phyloP scores from a whole-genome alignment of 2,888 invertebrate genomes.

The Lithophane leautieri region DNA sequence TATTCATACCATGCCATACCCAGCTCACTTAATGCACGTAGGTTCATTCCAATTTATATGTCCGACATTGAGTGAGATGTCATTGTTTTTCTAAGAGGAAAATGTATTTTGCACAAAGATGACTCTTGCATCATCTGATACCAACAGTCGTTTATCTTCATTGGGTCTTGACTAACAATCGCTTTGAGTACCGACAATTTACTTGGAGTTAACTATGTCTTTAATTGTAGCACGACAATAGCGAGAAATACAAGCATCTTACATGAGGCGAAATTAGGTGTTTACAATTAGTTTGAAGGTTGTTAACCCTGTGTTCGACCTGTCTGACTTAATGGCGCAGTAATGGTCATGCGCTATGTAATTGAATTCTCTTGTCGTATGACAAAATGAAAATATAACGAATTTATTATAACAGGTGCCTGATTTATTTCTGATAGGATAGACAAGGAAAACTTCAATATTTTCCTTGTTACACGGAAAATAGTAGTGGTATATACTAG shows the following conservation, averaged over 20 bases:
- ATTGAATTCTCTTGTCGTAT: slow-evolving; percentile 36
- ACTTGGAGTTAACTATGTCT: slow-evolving; percentile 54
- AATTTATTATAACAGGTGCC: slow-evolving; percentile 23
- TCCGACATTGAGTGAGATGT: slow-evolving; percentile 44
- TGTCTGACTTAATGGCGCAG: slow-evolving; percentile 37
- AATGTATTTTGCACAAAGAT: slow-evolving; percentile 43
- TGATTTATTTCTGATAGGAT: slow-evolving; percentile 19
- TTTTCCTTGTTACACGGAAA: slow-evolving; percentile 17
- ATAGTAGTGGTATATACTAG: neutral
- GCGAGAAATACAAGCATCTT: slow-evolving; percentile 42
- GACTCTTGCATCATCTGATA: slow-evolving; percentile 63
- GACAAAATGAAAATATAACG: slow-evolving; percentile 44
- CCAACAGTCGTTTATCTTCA: slow-evolving; percentile 67
- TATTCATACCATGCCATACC: neutral
- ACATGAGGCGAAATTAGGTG: slow-evolving; percentile 43
- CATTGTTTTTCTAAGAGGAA: slow-evolving; percentile 27
- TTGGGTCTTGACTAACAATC: slow-evolving; percentile 60
- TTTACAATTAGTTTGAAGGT: slow-evolving; percentile 58
- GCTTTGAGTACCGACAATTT: slow-evolving; percentile 45
- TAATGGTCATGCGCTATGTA: slow-evolving; percentile 37
- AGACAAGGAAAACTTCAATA: slow-evolving; percentile 11
- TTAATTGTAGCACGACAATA: slow-evolving; percentile 50
- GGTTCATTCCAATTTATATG: neutral
- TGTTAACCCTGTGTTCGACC: slow-evolving; percentile 47
- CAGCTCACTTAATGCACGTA: neutral